A percentile compares a stretch with the other conserved stretches of the same genome.
Evolutionary conservation across 2,797 vertebrate species (phyloP).

Genomic region (Pogonophryne albipinna): DNA sequence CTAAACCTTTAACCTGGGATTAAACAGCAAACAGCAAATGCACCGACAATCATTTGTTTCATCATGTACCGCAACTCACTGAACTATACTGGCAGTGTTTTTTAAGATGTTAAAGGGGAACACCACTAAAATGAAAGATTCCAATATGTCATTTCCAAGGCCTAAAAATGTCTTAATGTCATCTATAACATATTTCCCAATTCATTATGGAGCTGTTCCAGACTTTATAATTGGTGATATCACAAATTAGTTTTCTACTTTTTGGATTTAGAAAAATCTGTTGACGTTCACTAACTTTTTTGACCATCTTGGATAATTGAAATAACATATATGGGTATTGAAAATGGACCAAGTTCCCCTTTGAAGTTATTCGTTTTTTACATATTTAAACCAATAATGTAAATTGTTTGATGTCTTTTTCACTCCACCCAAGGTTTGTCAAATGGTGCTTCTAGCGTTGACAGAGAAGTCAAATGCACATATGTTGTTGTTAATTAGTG

Average conservation of each 20-base stretch:
- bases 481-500: slow-evolving; percentile 70
- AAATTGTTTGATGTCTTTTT: slow-evolving; percentile 18
- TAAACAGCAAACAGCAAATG: not conserved
- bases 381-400: not conserved
- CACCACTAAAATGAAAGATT: not conserved
- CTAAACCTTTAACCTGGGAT: slow-evolving; percentile 1
- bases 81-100: not conserved
- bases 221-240: too few relatives aligned
- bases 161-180: too few relatives aligned
- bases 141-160: not conserved
- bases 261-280: too few relatives aligned
- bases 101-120: not conserved
- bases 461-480: slow-evolving; percentile 48
- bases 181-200: too few relatives aligned
- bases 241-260: too few relatives aligned
- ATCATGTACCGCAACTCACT: not conserved
- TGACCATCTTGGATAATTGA: too few relatives aligned
- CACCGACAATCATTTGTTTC: not conserved
- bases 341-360: too few relatives aligned
- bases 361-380: not conserved
- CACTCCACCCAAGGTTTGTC: slow-evolving; percentile 1
- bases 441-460: slow-evolving; percentile 25
- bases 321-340: too few relatives aligned
- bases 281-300: too few relatives aligned
- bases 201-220: too few relatives aligned